Percentiles rank a stretch among this genome's conserved stretches.
phyloP scores from a whole-genome alignment of 2,113 vertebrate genomes.

The Rhabdomys dilectus region DNA sequence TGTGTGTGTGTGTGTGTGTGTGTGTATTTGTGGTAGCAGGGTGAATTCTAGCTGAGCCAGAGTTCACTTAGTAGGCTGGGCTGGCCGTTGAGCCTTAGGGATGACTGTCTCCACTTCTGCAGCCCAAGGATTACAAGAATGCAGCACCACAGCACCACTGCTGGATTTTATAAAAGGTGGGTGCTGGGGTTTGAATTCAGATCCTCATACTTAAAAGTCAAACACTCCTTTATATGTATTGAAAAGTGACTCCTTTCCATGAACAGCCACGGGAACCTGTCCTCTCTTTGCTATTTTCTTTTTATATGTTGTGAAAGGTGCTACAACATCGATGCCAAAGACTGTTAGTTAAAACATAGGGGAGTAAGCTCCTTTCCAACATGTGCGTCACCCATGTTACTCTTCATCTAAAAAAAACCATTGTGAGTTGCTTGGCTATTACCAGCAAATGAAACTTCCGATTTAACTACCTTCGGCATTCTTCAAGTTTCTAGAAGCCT shows the following conservation, averaged over 20 bases:
- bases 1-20: neutral
- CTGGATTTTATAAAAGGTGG: too few species aligned
- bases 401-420: constrained; percentile 78
- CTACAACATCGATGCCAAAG: constrained; percentile 78
- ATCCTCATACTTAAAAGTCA: neutral
- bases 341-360: constrained; percentile 78
- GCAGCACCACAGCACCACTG: too few species aligned
- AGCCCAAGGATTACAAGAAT: neutral
- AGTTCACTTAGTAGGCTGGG: neutral
- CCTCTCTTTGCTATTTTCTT: neutral
- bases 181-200: neutral
- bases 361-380: constrained; percentile 73
- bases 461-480: constrained; percentile 60
- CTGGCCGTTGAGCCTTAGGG: neutral
- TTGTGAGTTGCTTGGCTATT: constrained; percentile 74
- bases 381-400: constrained; percentile 76
- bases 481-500: constrained; percentile 27
- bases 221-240: constrained; percentile 64
- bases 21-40: neutral
- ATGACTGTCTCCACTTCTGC: neutral
- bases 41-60: neutral
- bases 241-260: constrained; percentile 77
- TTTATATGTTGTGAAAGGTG: constrained; percentile 70
- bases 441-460: constrained; percentile 70
- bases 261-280: constrained; percentile 52